Percentiles rank a stretch among this genome's conserved stretches.
Evolutionary conservation across 1,140 invertebrate species (phyloP).

Genomic region (Prorops nasuta): DNA sequence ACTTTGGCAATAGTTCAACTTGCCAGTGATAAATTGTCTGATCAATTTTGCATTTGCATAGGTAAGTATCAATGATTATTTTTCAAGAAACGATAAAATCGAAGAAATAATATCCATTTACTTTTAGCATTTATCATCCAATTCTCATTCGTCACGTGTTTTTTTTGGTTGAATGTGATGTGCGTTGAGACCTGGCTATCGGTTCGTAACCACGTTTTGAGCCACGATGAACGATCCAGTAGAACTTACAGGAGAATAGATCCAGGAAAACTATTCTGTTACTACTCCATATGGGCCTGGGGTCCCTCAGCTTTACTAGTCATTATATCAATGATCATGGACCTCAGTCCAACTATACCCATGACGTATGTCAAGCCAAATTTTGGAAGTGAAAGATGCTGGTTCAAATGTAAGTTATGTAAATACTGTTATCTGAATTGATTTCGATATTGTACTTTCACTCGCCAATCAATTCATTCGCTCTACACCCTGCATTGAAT

Average conservation of each 20-base stretch:
- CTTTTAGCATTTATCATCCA: slow-evolving; percentile 63
- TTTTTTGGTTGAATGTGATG: slow-evolving; percentile 79
- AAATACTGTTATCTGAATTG: too few relatives aligned
- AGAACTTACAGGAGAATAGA: slow-evolving; percentile 20
- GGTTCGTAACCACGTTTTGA: slow-evolving; percentile 21
- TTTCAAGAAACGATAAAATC: too few relatives aligned
- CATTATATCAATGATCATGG: slow-evolving; percentile 50
- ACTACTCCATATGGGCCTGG: slow-evolving; percentile 64
- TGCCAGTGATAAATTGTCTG: slow-evolving; percentile 28
- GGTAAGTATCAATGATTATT: slow-evolving; percentile 36
- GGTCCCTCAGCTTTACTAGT: slow-evolving; percentile 54
- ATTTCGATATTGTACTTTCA: too few relatives aligned
- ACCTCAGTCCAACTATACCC: slow-evolving; percentile 52
- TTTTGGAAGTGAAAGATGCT: slow-evolving; percentile 52
- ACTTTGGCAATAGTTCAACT: slow-evolving; percentile 53
- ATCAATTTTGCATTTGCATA: slow-evolving; percentile 44
- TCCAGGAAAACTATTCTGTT: slow-evolving; percentile 55
- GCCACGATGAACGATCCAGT: slow-evolving; percentile 36
- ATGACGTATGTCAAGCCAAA: slow-evolving; percentile 53
- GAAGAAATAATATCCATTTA: slow-evolving; percentile 5
- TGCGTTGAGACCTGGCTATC: slow-evolving; percentile 66
- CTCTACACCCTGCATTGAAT: not conserved
- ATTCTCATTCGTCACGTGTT: slow-evolving; percentile 74
- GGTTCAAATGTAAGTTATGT: slow-evolving; percentile 58
- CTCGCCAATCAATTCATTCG: not conserved